Percentiles rank a stretch among this genome's conserved stretches.
phyloP scores from a whole-genome alignment of 2,797 vertebrate genomes.

The Spheniscus humboldti region DNA sequence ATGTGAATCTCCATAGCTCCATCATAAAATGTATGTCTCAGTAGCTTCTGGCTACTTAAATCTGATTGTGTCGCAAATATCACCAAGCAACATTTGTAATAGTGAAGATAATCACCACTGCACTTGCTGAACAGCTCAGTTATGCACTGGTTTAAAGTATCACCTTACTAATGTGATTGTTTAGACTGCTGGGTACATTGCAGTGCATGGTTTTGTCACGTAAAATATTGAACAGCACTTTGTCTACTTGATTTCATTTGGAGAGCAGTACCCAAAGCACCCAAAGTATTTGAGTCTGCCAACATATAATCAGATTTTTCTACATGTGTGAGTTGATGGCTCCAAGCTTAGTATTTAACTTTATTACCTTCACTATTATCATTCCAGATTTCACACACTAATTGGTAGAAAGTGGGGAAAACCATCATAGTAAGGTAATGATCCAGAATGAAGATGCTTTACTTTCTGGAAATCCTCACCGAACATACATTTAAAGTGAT shows the following conservation, averaged over 20 bases:
- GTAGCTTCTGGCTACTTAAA: not conserved
- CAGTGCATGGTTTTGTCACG: not conserved
- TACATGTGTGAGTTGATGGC: not conserved
- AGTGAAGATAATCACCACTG: not conserved
- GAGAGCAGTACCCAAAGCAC: not conserved
- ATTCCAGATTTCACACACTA: not conserved
- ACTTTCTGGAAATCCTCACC: not conserved
- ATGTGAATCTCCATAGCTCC: not conserved
- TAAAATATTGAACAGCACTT: not conserved
- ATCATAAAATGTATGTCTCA: not conserved
- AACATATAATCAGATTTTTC: not conserved
- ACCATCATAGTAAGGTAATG: not conserved
- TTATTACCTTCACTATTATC: not conserved
- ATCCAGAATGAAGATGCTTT: not conserved
- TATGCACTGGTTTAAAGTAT: not conserved
- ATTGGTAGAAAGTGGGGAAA: not conserved
- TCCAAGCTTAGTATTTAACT: not conserved
- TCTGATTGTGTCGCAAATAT: not conserved
- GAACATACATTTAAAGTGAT: not conserved
- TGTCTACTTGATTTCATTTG: not conserved
- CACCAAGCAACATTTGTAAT: not conserved
- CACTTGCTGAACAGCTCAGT: not conserved
- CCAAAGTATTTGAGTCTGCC: not conserved
- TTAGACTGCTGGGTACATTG: not conserved
- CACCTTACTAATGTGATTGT: not conserved